Evolutionary conservation across 2,113 vertebrate genomes (phyloP).

Genomic region (Sporophila hypoxantha): DNA sequence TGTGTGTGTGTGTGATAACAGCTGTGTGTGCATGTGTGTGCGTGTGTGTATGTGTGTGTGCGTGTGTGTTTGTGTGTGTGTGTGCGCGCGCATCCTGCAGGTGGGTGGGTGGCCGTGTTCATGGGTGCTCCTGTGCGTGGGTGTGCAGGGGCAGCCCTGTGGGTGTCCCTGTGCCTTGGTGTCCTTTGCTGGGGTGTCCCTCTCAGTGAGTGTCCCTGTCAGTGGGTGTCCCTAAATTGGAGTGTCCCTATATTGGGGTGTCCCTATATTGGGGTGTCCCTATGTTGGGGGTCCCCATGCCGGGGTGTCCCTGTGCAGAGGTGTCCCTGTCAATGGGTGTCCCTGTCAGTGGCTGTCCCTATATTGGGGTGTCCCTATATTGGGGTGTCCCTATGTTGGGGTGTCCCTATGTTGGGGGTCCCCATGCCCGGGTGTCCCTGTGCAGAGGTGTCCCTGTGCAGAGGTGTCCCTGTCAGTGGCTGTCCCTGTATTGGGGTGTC

Average conservation of each 20-base stretch:
- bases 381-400: neutral
- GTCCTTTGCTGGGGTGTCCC: neutral
- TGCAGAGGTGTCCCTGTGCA: too few relatives aligned
- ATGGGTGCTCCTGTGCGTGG: neutral
- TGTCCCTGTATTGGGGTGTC: neutral
- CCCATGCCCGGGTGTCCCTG: too few relatives aligned
- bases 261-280: too few relatives aligned
- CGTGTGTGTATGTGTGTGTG: too few relatives aligned
- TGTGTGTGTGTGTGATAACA: too few relatives aligned
- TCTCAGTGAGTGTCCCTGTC: neutral
- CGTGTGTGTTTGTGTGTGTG: neutral
- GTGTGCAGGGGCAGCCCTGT: neutral
- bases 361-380: too few relatives aligned
- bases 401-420: neutral
- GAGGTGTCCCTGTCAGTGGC: neutral
- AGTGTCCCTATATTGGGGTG: too few relatives aligned
- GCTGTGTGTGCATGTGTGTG: too few relatives aligned
- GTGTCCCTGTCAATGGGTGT: neutral
- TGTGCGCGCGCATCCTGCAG: neutral
- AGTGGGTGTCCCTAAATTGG: too few relatives aligned
- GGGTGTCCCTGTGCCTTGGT: neutral
- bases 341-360: too few relatives aligned
- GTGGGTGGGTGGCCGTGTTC: neutral
- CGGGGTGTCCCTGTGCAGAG: too few relatives aligned
- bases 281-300: too few relatives aligned